Evolutionary conservation across 2,797 vertebrate species (phyloP), one percentile per base, ranked within the genome.

Genomic region (Clarias platycephalus): DNA sequence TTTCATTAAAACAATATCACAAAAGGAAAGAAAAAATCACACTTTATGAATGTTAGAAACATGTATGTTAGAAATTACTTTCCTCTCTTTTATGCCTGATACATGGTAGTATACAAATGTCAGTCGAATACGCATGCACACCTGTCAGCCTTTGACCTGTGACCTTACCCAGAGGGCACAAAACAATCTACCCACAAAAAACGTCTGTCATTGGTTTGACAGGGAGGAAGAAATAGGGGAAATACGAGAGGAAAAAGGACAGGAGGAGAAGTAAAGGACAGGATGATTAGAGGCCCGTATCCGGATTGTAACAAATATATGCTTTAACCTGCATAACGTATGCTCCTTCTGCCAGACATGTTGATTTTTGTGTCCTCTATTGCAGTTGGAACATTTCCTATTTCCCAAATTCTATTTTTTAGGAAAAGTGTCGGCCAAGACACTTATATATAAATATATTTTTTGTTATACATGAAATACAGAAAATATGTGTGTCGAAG

Each of bases 191-290:
- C 20, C 37, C 15, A 8, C 26, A 40, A 71, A 84, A 9, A 70
- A 84, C 49, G 24, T 57, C 83, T 70, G 62, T 77, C 74, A 78
- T n/a, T 8, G 24, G 20, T 77, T 83, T 83, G 82, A 83, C 72
- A 58, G 62, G 49, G 22, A 66, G 44, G 22, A 79, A n/a, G 82
- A 64, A 71, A 76, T 34, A 74, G 20, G 20, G 49, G 63, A 81
- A 49, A 55, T 31, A 60, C 18, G 28, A 57, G 31, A 71, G 24
- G 67, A 22, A 60, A 72, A 74, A 49, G 31, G 12, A 82, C 77
- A 66, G 87, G 81, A 80, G 89, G 88, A 79, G 77, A 85, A 85
- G 88, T 87, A 18, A 20, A n/a, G 40, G 80, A 55, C 80, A 58
- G 66, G 66, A 70, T 55, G 58, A 64, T 44, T 63, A 44, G 34